Evolutionary conservation across 2,888 invertebrate genomes (phyloP), one percentile per base, ranked within the genome.

Genomic region (Microchrysa polita): DNA sequence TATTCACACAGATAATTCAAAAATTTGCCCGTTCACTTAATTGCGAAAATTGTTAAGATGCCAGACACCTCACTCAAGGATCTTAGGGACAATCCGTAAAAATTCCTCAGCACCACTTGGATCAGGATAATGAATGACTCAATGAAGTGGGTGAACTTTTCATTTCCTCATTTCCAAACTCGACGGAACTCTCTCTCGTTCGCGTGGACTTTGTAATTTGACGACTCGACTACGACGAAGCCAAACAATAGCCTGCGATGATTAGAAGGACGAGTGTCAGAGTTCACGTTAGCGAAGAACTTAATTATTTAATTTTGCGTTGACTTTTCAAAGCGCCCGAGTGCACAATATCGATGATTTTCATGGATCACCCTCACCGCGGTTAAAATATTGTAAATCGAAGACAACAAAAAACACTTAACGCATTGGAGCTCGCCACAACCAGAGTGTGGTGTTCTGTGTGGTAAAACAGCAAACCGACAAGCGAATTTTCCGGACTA

Each of bases 401-500:
- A 20, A 69, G 40, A 57, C 22, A 1, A 18, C 55, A 69, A 55
- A 34, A n/a, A 34, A 34, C 27, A 34, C 27, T 34, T 65, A 44
- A 23, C 10, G 44, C 22, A 20, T 57, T 27, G 18, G 20, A 7
- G 42, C 16, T 40, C 18, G 22, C 22, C 61, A 5, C 34, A 34
- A 34, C 27, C n/a, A n/a, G n/a, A n/a, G n/a, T n/a, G n/a, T n/a
- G n/a, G n/a, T n/a, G n/a, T n/a, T 34, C 27, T 34, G 27, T 34
- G 27, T 7, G 27, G 27, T 34, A 27, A 52, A 67, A 27, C n/a
- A 10, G n/a, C 53, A 53, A 55, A 18, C 27, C 27, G 40, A 4
- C 16, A 12, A 52, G 53, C 53, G 88, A 20, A 83, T 84, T 0
- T 77, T 78, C 16, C 80, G 60, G 60, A n/a, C n/a, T n/a, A 59